Percentiles rank a stretch among this genome's conserved stretches.
Conservation (phyloP, 2,888 invertebrate genomes). For the Lacanobia oleracea region DNA sequence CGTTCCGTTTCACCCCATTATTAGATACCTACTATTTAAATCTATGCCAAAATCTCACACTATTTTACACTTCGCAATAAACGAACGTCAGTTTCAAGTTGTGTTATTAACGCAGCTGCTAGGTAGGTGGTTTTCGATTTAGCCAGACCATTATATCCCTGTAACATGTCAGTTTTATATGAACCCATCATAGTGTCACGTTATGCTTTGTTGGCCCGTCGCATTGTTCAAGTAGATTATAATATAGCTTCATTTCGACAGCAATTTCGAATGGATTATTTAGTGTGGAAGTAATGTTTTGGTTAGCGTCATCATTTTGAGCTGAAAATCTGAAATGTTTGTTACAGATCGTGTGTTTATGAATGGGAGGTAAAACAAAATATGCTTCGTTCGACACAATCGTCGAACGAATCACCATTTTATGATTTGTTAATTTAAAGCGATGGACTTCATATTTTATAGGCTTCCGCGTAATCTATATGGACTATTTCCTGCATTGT, state of each 20-base stretch:
- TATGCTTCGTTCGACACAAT: too few species aligned
- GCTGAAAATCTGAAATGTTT: background rate
- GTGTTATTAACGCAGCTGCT: constrained; percentile 69
- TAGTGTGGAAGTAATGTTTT: constrained; percentile 1
- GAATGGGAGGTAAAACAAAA: too few species aligned
- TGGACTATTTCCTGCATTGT: too few species aligned
- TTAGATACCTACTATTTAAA: too few species aligned
- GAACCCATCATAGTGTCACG: constrained; percentile 14
- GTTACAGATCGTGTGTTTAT: background rate
- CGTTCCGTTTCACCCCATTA: too few species aligned
- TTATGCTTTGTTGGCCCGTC: background rate
- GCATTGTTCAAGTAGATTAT: constrained; percentile 5
- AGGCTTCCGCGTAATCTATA: too few species aligned
- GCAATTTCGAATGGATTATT: constrained; percentile 11
- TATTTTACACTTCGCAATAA: constrained; percentile 17
- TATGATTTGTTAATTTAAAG: too few species aligned
- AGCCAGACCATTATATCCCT: constrained; percentile 26
- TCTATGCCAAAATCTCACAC: constrained; percentile 8
- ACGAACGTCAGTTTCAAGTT: constrained; percentile 61
- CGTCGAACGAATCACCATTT: too few species aligned
- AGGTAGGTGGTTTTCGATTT: constrained; percentile 59
- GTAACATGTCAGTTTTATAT: constrained; percentile 29
- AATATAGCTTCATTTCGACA: background rate
- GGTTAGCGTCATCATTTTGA: background rate
- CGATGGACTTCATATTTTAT: too few species aligned